These are phyloP conservation scores for Hydrolagus colliei DNA, from an alignment of 2,797 vertebrate genomes.

Conservation along the genomic window DNA sequence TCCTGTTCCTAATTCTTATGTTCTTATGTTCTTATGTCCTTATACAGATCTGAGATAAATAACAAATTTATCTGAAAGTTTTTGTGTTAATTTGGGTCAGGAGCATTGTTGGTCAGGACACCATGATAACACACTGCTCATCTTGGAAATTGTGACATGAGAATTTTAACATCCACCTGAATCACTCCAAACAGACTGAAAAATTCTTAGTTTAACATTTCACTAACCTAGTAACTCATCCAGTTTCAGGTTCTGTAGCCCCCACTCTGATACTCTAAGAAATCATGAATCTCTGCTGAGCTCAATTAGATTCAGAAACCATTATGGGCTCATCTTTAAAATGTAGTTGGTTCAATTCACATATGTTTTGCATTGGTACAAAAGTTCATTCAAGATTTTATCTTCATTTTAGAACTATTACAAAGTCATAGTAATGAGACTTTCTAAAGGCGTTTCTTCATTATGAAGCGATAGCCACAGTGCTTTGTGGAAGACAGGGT, in stretches of 20 bases:
- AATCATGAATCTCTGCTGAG: neutral
- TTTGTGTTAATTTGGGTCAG: too few species aligned
- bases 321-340: neutral
- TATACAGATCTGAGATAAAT: too few species aligned
- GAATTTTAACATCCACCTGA: too few species aligned
- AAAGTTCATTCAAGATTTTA: constrained; percentile 6
- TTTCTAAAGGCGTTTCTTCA: constrained; percentile 7
- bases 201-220: too few species aligned
- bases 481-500: neutral
- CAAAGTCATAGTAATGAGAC: constrained; percentile 1
- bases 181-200: too few species aligned
- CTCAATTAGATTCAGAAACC: neutral
- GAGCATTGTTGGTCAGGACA: too few species aligned
- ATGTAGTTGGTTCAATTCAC: neutral
- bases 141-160: too few species aligned
- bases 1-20: too few species aligned
- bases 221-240: too few species aligned
- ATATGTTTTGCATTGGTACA: neutral
- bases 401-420: neutral
- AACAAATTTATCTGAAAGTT: too few species aligned
- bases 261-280: neutral
- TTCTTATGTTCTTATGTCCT: too few species aligned
- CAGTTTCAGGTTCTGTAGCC: neutral
- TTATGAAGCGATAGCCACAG: neutral
- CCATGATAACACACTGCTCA: too few species aligned